Conservation (phyloP, 2,797 vertebrate genomes). For the Catostomus latipinnis region DNA sequence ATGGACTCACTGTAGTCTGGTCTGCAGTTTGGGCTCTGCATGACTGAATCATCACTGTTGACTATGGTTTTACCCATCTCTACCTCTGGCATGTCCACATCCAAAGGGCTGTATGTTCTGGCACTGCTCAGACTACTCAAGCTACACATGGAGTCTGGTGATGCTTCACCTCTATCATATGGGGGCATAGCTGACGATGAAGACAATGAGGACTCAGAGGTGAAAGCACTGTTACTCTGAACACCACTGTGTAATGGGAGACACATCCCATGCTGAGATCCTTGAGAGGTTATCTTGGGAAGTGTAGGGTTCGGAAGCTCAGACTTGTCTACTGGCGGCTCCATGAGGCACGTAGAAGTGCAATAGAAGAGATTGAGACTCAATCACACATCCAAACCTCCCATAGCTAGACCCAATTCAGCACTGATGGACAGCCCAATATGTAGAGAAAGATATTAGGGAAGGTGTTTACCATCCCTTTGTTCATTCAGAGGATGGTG, state of each 20-base stretch:
- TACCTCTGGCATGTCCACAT: slow-evolving; percentile 73
- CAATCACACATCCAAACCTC: slow-evolving; percentile 6
- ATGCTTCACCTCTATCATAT: slow-evolving; percentile 59
- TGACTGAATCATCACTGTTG: slow-evolving; percentile 49
- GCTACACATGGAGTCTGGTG: slow-evolving; percentile 68
- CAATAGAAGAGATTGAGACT: not conserved
- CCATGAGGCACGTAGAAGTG: slow-evolving; percentile 6
- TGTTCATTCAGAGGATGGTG: not conserved
- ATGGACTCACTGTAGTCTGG: slow-evolving; percentile 59
- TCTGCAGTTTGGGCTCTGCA: slow-evolving; percentile 52
- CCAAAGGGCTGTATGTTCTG: slow-evolving; percentile 64
- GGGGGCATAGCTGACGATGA: slow-evolving; percentile 64
- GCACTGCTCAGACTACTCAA: slow-evolving; percentile 61
- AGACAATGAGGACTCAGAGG: slow-evolving; percentile 61
- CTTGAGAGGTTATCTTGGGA: slow-evolving; percentile 43
- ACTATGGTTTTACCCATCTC: slow-evolving; percentile 46
- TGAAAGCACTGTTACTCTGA: slow-evolving; percentile 77
- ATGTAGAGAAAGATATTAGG: not conserved
- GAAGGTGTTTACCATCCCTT: slow-evolving; percentile 2
- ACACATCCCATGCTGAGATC: slow-evolving; percentile 68
- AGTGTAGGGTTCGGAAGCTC: slow-evolving; percentile 43
- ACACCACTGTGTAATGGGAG: slow-evolving; percentile 74
- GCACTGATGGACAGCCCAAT: not conserved
- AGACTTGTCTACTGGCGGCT: slow-evolving; percentile 64
- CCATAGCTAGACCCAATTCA: slow-evolving; percentile 11